phyloP scores from a whole-genome alignment of 2,113 vertebrate genomes.

The Laticauda laticaudata region DNA sequence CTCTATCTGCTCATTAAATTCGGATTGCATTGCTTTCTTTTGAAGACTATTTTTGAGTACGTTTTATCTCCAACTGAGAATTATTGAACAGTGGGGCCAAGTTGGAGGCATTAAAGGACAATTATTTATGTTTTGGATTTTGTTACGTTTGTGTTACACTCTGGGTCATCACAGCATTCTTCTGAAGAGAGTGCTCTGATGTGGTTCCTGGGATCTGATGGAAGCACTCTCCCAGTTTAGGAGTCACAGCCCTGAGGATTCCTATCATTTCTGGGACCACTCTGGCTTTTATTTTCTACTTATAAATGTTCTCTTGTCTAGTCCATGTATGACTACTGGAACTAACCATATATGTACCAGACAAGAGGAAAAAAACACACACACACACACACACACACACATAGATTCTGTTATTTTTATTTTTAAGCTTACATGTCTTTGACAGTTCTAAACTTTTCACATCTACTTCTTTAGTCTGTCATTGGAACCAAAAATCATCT shows the following conservation, averaged over 20 bases:
- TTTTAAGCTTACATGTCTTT: conserved; percentile 33
- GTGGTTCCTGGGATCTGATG: not conserved
- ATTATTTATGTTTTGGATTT: too few species aligned
- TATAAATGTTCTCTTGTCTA: not conserved
- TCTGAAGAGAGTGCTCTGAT: not conserved
- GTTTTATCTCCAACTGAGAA: too few species aligned
- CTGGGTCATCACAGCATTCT: not conserved
- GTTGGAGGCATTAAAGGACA: too few species aligned
- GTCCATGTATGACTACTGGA: not conserved
- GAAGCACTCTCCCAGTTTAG: not conserved
- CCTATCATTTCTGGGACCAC: not conserved
- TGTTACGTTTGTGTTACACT: too few species aligned
- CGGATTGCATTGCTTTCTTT: too few species aligned
- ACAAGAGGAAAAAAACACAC: not conserved
- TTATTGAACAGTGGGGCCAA: too few species aligned
- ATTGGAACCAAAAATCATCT: conserved; percentile 61
- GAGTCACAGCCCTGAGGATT: not conserved
- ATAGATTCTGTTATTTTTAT: not conserved
- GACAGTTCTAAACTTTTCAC: conserved; percentile 61
- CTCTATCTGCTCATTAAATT: too few species aligned
- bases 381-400: not conserved
- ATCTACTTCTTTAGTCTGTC: conserved; percentile 64
- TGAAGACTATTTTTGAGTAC: too few species aligned
- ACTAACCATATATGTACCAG: not conserved
- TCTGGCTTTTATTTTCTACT: not conserved